Evolutionary conservation across 2,797 vertebrate genomes (phyloP), one percentile per base, ranked within the genome.

Genomic region (Rhinichthys osculus): DNA sequence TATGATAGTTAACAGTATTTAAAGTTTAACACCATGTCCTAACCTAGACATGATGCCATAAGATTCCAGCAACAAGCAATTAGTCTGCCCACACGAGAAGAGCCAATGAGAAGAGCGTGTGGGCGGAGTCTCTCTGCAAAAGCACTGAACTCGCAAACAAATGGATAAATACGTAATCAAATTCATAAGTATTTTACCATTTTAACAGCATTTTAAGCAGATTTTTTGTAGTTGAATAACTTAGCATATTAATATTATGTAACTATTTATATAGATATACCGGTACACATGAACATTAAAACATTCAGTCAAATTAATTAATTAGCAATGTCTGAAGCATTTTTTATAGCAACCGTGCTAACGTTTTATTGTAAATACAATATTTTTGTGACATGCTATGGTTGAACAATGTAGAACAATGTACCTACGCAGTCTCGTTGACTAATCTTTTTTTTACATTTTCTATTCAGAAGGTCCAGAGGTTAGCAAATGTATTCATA

Each of bases 391-490:
- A 54, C 73, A 38, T 76, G 50, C 19, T 13, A 2, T 21, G 13
- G 44, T 47, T 47, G 44, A 8, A 35, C 21, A 52, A 33, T 5
- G 30, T 1, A 14, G 21, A 57, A 38, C 19, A 38, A n/a, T 16
- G 10, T 42, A 6, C 9, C 16, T 38, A 19, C 27, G 11, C 44
- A 44, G 44, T 44, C 1, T 44, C 44, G 11, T 13, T 13, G 44
- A 44, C 44, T 47, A 47, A 38, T 30, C 17, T 40, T 47, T 66
- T 66, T 33, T n/a, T 0, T 17, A 21, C 57, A 30, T 67, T 16
- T 72, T 59, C 7, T 35, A 82, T 82, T 72, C 23, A 72, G 80
- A 52, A 82, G 50, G 35, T 47, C 13, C 23, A 38, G 33, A 81
- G 21, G 66, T 70, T 70, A 66, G 10, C 73, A 78, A 40, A 78